These are phyloP conservation scores for Rachycentron canadum DNA, from an alignment of 2,797 vertebrate genomes.

Conservation along the genomic window DNA sequence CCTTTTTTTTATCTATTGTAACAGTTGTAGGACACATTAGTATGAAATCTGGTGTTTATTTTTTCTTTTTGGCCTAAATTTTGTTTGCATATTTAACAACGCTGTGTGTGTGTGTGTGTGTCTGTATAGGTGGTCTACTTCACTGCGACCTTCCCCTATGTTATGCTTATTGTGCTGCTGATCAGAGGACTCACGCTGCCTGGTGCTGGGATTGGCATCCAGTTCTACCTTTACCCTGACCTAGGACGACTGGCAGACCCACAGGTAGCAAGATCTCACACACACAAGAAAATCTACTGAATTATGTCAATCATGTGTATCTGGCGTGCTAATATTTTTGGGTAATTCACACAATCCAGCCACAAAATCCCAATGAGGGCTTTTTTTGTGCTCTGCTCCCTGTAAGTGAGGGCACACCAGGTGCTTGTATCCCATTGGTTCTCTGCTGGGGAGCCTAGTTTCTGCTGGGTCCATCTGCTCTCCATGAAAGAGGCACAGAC, in stretches of 20 bases:
- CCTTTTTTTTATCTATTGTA: neutral
- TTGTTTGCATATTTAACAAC: conserved; percentile 5
- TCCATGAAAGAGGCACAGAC: conserved; percentile 53
- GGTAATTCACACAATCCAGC: neutral
- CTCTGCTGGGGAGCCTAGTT: conserved; percentile 50
- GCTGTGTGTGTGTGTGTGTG: conserved; percentile 3
- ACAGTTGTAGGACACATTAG: neutral
- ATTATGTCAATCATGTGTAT: neutral
- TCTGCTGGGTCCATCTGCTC: conserved; percentile 80
- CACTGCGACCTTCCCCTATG: conserved; percentile 96
- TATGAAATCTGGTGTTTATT: conserved; percentile 46
- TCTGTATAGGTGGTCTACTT: conserved; percentile 94
- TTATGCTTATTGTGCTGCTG: conserved; percentile 95
- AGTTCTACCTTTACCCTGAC: conserved; percentile 98
- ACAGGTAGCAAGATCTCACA: conserved; percentile 84
- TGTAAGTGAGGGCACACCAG: conserved; percentile 36
- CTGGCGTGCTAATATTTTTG: neutral
- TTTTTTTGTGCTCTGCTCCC: conserved; percentile 15
- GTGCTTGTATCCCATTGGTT: conserved; percentile 62
- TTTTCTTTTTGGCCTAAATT: neutral
- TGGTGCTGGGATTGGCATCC: conserved; percentile 91
- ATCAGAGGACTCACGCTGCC: conserved; percentile 94
- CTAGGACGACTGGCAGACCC: conserved; percentile 93
- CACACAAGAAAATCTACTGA: neutral
- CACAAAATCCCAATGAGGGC: neutral